Evolutionary conservation across 2,113 vertebrate genomes (phyloP), one percentile per base, ranked within the genome.

Genomic region (Indicator indicator): DNA sequence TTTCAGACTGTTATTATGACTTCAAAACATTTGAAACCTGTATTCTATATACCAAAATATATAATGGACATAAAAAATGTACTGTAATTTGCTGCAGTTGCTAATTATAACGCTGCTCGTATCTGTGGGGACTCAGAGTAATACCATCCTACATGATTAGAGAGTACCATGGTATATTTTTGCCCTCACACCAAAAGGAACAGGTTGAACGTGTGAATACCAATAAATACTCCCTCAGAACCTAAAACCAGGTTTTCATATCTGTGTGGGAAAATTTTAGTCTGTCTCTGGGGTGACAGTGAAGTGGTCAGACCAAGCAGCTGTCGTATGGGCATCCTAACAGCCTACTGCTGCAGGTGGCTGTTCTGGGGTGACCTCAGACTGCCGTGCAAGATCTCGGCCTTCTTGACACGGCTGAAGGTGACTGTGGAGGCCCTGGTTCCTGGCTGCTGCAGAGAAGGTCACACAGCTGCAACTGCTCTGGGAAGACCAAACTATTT

Each of bases 271-370:
- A 28, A 78, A 81, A 71, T 70, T 62, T 59, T 59, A 5, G 21
- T 33, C 50, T 50, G 8, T 20, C 44, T 20, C 4, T 20, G 33
- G 11, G 33, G 9, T 23, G 27, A 13, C 26, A 20, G 16, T 59
- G 17, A 16, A 12, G 11, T 48, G 21, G 24, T 63, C 44, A 63
- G 23, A 7, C 50, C 59, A 44, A n/a, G 8, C 9, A 63, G 23
- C 5, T 6, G 0, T 2, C 36, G 16, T 3, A 27, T 1, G 6
- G 63, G 4, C 18, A 30, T 28, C 27, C 14, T 36, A 32, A 28
- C 2, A 44, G 14, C n/a, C 27, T 50, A 0, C 16, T 32, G 11
- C 33, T 87, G 28, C 70, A 67, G 23, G 20, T 48, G 24, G 16
- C 54, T 2, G 0, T 19, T 65, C 11, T 75, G 54, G 18, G 9